phyloP scores from a whole-genome alignment of 2,888 invertebrate genomes.

The Oligia strigilis region DNA sequence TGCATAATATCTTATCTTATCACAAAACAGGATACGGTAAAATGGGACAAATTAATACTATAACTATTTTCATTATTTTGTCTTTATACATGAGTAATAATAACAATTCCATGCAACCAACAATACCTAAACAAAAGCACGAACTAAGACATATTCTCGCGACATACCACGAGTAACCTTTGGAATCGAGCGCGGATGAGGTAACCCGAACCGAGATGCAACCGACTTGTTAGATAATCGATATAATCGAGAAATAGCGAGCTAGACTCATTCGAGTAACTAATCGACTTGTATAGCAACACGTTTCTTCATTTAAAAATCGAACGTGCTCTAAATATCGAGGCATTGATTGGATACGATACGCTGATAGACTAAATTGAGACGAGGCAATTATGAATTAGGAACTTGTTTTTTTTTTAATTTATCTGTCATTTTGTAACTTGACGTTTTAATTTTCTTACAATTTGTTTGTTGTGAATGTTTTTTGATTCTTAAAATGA shows the following conservation, averaged over 20 bases:
- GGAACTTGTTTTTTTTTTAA: background rate
- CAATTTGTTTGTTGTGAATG: constrained; percentile 4
- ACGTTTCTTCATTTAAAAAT: constrained; percentile 59
- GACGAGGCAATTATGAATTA: constrained; percentile 47
- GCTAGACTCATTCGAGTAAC: constrained; percentile 67
- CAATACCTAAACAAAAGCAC: constrained; percentile 34
- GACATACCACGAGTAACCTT: constrained; percentile 68
- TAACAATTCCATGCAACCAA: background rate
- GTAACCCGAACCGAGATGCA: constrained; percentile 73
- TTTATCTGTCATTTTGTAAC: constrained; percentile 14
- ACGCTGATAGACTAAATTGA: constrained; percentile 42
- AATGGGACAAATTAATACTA: background rate
- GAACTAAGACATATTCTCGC: constrained; percentile 24
- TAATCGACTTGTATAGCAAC: constrained; percentile 62
- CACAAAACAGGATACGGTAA: constrained; percentile 3
- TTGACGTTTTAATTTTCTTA: background rate
- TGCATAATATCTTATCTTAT: background rate
- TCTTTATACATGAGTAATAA: background rate
- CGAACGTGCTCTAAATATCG: constrained; percentile 53
- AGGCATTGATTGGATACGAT: constrained; percentile 54
- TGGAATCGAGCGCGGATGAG: constrained; percentile 69
- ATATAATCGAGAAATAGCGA: constrained; percentile 67
- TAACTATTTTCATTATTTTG: background rate
- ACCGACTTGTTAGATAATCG: constrained; percentile 75
- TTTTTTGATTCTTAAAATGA: constrained; percentile 9